A percentile compares a stretch with the other conserved stretches of the same genome.
Evolutionary conservation across 2,797 vertebrate genomes (phyloP).

Genomic region (Gastrophryne carolinensis): DNA sequence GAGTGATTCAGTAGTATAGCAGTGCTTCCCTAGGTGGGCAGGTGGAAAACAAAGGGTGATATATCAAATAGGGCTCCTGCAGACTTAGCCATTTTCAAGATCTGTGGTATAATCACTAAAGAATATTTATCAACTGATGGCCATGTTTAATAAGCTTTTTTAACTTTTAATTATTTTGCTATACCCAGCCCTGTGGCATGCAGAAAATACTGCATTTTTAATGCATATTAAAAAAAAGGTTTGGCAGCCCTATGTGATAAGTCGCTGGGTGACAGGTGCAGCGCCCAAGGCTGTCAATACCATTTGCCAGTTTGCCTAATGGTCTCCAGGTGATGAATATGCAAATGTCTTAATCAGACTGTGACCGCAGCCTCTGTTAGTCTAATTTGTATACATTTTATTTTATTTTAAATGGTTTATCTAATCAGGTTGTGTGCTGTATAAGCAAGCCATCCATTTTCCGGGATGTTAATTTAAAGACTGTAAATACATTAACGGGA

Average conservation of each 20-base stretch:
- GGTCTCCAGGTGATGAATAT: not conserved
- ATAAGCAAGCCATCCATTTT: slow-evolving; percentile 13
- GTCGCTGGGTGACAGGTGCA: not conserved
- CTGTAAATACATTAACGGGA: slow-evolving; percentile 20
- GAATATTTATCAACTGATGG: no score
- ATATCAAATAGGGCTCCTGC: no score
- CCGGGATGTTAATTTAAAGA: slow-evolving; percentile 20
- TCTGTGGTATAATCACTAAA: no score
- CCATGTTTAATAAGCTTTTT: no score
- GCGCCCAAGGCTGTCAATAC: not conserved
- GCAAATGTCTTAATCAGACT: not conserved
- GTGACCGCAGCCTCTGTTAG: not conserved
- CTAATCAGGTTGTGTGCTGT: slow-evolving; percentile 4
- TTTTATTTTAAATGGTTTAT: not conserved
- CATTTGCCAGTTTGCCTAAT: not conserved
- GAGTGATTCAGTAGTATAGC: no score
- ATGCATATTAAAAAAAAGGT: not conserved
- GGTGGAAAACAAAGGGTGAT: no score
- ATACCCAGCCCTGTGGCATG: not conserved
- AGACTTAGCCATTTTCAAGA: no score
- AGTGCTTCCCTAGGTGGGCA: no score
- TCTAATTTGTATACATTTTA: not conserved
- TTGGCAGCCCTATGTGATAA: not conserved
- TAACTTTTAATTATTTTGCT: not conserved
- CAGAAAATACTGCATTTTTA: not conserved